A percentile compares a stretch with the other conserved stretches of the same genome.
phyloP scores from a whole-genome alignment of 2,797 vertebrate genomes.

The Xenopus petersii region DNA sequence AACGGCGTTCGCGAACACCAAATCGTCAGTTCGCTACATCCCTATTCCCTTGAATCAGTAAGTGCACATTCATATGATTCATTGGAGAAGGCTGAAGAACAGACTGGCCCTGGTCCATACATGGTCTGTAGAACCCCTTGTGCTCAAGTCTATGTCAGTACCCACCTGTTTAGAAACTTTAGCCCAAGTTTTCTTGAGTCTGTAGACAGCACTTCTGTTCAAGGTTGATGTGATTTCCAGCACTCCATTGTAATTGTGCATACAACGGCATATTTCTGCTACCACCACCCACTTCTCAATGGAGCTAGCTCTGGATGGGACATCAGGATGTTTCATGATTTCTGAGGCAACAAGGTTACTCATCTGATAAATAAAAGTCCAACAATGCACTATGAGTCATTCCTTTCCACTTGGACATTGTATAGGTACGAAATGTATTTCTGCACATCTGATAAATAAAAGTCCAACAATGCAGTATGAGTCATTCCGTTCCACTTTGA shows the following conservation, averaged over 20 bases:
- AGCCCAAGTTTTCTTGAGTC: conserved; percentile 93
- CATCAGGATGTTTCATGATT: conserved; percentile 89
- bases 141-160: too few species aligned
- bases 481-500: too few species aligned
- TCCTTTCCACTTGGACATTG: too few species aligned
- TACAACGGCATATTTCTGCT: conserved; percentile 88
- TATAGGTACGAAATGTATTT: too few species aligned
- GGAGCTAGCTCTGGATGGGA: conserved; percentile 80
- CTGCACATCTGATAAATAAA: conserved; percentile 70
- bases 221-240: conserved; percentile 92
- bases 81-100: too few species aligned
- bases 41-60: too few species aligned
- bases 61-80: too few species aligned
- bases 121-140: too few species aligned
- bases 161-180: conserved; percentile 91
- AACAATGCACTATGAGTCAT: neutral
- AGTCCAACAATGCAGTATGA: neutral
- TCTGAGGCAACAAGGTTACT: conserved; percentile 95
- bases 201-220: conserved; percentile 92
- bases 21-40: too few species aligned
- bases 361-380: conserved; percentile 70
- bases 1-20: too few species aligned
- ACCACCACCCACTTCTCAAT: conserved; percentile 95
- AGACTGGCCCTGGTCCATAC: too few species aligned
- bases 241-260: conserved; percentile 92